A percentile compares a stretch with the other conserved stretches of the same genome.
Evolutionary conservation across 2,888 invertebrate species (phyloP).

Genomic region (Galerucella nymphaeae): DNA sequence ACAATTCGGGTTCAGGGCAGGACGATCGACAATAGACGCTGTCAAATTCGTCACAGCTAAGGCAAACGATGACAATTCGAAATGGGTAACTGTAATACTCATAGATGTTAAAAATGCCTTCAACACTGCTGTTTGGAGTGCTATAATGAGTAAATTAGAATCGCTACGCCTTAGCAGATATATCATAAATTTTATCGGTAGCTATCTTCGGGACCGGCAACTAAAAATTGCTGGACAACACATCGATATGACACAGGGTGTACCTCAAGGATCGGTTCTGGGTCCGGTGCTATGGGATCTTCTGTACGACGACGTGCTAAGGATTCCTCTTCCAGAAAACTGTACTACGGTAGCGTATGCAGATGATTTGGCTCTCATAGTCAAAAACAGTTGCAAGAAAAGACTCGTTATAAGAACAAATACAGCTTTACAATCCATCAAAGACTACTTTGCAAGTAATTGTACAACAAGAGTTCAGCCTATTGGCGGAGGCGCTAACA

Average conservation of each 20-base stretch:
- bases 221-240: neutral
- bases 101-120: slow-evolving; percentile 29
- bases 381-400: neutral
- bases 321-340: slow-evolving; percentile 14
- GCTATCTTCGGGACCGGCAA: neutral
- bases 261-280: slow-evolving; percentile 27
- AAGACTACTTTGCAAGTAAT: too few relatives aligned
- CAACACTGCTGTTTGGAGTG: neutral
- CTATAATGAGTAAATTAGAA: neutral
- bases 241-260: slow-evolving; percentile 6
- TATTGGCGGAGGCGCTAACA: too few relatives aligned
- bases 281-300: slow-evolving; percentile 38
- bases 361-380: slow-evolving; percentile 33
- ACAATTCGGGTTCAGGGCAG: slow-evolving; percentile 32
- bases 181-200: neutral
- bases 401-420: neutral
- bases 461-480: too few relatives aligned
- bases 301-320: slow-evolving; percentile 28
- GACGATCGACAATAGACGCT: slow-evolving; percentile 18
- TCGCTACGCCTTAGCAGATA: neutral
- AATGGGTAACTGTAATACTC: neutral
- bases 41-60: neutral
- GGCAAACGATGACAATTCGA: neutral
- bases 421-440: neutral
- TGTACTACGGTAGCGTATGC: slow-evolving; percentile 27